These are phyloP conservation scores for Drosophila lowei DNA, from an alignment of 1,140 invertebrate genomes.

Conservation along the genomic window DNA sequence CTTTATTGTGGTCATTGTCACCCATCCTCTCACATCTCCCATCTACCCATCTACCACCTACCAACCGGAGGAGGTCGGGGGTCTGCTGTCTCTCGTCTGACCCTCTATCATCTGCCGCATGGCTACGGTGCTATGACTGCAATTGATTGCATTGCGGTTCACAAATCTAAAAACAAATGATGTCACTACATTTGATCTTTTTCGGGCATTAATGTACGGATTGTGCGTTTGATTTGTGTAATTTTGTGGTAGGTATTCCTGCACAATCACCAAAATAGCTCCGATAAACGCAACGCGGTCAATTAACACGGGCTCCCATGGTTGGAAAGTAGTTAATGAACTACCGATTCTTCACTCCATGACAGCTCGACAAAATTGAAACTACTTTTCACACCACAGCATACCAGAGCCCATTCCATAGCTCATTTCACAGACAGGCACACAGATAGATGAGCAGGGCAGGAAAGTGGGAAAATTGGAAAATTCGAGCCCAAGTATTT, in stretches of 20 bases:
- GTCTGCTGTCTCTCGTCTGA: neutral
- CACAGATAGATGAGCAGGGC: constrained; percentile 18
- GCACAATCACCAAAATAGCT: neutral
- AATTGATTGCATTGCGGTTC: constrained; percentile 45
- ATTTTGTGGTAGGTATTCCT: constrained; percentile 34
- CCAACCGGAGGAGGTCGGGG: neutral
- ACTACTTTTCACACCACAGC: neutral
- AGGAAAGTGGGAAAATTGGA: constrained; percentile 27
- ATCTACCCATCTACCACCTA: too few species aligned
- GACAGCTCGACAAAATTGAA: neutral
- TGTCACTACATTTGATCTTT: constrained; percentile 48
- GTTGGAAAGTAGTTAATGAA: constrained; percentile 16
- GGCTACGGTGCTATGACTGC: constrained; percentile 11
- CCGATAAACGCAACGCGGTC: constrained; percentile 4
- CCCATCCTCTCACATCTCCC: neutral
- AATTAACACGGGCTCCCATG: neutral
- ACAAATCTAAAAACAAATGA: constrained; percentile 52
- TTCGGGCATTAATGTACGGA: constrained; percentile 7
- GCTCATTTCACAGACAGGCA: constrained; percentile 1
- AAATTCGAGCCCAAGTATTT: constrained; percentile 37
- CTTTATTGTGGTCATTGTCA: constrained; percentile 58
- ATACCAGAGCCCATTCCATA: too few species aligned
- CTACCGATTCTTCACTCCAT: constrained; percentile 1
- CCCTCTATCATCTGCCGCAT: neutral
- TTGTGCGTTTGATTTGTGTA: constrained; percentile 53